Base-by-base conservation (phyloP, 2,113 vertebrate species). In the Thunnus thynnus region DNA sequence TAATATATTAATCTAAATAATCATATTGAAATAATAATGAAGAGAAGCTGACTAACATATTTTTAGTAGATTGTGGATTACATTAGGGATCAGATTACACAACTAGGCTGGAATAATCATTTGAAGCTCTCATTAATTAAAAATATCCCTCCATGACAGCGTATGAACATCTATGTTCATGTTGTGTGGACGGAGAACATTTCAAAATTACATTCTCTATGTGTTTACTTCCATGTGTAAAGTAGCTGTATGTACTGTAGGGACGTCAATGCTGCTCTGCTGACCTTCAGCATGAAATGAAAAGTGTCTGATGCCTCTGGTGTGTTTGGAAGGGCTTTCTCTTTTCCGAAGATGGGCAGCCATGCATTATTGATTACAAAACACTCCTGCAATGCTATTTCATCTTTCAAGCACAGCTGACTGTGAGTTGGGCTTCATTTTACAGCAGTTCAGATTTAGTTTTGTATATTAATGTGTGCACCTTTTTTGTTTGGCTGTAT, bases 281-380 rank as follows among this genome's bases (percentile, higher is more conserved):
- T 92, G 92, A 94, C 91, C 92, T 94, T 94, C 89, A 92, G 89
- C 81, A 80, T 85, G 91, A 92, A 92, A 93, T 93, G 84, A 91
- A 93, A 92, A 89, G 86, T 81, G 90, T 89, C 85, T 92, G 90
- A 90, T 91, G 87, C 90, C 91, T 92, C 92, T 80, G 85, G 91
- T 92, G 89, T 89, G 90, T 91, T 90, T 86, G 83, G 88, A 91
- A 86, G 90, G 90, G 83, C 72, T 93, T 89, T 92, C 78, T 91
- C 88, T 93, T 88, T 88, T 80, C 78, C 82, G 78, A 91, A 93
- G 92, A 94, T 88, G 88, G 92, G 92, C 91, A 90, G 85, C 62
- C 82, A 93, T 94, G 86, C 93, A 94, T 93, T 94, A 94, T 94
- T 94, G 92, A 94, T 94, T 77, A 91, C 76, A 92, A 93, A 94